Evolutionary conservation across 2,888 invertebrate genomes (phyloP).

Genomic region (Volucella zonaria): DNA sequence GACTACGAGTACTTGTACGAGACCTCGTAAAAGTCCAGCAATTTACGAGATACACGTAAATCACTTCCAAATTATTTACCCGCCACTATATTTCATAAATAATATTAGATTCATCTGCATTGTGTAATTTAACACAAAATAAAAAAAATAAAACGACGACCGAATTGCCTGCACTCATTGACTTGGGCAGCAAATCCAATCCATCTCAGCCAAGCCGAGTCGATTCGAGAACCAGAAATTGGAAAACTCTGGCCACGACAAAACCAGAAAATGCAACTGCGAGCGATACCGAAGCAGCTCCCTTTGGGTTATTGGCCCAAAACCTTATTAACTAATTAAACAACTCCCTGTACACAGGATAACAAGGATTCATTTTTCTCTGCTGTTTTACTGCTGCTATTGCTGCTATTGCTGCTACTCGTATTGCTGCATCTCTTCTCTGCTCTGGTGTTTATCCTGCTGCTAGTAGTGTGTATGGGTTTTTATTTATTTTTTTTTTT

Average conservation of each 20-base stretch:
- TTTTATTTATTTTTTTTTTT: conserved; percentile 29
- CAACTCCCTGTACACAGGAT: conserved; percentile 66
- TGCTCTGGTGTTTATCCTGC: conserved; percentile 12
- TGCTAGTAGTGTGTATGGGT: conserved; percentile 48
- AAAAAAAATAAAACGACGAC: conserved; percentile 4
- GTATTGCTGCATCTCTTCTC: conserved; percentile 23
- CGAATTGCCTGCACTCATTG: conserved; percentile 22
- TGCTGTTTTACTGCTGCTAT: conserved; percentile 25
- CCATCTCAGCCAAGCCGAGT: conserved; percentile 42
- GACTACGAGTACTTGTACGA: neutral
- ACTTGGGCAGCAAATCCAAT: conserved; percentile 40
- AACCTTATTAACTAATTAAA: conserved; percentile 74
- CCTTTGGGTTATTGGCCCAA: conserved; percentile 73
- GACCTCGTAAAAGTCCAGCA: neutral
- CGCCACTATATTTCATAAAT: conserved; percentile 57
- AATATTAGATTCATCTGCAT: conserved; percentile 50
- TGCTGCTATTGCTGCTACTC: conserved; percentile 28
- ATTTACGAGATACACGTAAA: conserved; percentile 58
- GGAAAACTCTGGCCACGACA: conserved; percentile 51
- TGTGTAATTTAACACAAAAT: conserved; percentile 4
- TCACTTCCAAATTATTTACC: conserved; percentile 56
- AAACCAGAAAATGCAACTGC: conserved; percentile 6
- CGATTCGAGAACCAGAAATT: conserved; percentile 66
- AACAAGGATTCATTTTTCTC: conserved; percentile 69
- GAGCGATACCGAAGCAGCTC: conserved; percentile 25